Conservation (phyloP, 2,797 vertebrate species). For the Pseudochaenichthys georgianus region DNA sequence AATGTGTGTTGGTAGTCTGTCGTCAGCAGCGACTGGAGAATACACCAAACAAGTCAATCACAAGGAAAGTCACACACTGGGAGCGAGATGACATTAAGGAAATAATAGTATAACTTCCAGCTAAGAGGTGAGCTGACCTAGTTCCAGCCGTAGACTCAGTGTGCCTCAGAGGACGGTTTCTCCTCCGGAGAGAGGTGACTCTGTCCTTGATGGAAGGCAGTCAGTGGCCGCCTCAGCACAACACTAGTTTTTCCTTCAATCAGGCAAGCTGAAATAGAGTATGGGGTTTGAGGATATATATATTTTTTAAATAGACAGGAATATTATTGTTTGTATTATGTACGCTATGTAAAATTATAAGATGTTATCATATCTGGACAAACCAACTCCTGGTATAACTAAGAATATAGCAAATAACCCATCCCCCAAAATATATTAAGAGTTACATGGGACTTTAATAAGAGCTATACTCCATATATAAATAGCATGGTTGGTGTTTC, state of each 20-base stretch:
- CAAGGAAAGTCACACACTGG: constrained; percentile 65
- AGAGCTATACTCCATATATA: neutral
- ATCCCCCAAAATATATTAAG: neutral
- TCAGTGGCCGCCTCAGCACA: constrained; percentile 59
- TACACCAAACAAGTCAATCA: constrained; percentile 68
- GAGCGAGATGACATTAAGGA: constrained; percentile 63
- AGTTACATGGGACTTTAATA: neutral
- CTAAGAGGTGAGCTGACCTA: constrained; percentile 78
- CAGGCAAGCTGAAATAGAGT: constrained; percentile 12
- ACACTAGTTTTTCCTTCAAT: constrained; percentile 34
- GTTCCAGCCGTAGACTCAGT: constrained; percentile 66
- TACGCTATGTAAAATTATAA: neutral
- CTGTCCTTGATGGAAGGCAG: constrained; percentile 77
- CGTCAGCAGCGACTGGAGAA: constrained; percentile 37
- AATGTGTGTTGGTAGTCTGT: constrained; percentile 30
- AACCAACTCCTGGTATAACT: neutral
- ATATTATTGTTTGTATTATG: neutral
- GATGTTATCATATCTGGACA: neutral
- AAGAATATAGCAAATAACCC: neutral
- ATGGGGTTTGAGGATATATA: neutral
- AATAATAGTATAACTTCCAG: constrained; percentile 74
- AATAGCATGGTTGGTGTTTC: neutral
- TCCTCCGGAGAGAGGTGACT: constrained; percentile 77
- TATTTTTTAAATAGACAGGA: neutral
- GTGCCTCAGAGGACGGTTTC: constrained; percentile 69